Evolutionary conservation across 92 coral and sea anemone genomes (phyloP).

Genomic region (Phenganax subtilis): DNA sequence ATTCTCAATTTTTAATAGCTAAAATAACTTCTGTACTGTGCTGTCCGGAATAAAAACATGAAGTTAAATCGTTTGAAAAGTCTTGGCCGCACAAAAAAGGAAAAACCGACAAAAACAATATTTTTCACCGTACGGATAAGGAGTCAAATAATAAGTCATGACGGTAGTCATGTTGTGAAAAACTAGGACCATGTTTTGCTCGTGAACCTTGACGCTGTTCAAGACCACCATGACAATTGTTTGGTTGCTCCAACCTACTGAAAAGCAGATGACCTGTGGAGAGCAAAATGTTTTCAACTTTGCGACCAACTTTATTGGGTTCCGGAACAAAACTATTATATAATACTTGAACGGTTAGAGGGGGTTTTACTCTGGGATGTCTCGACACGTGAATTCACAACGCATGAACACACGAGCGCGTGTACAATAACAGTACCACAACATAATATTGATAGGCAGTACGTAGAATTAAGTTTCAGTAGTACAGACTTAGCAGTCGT

Average conservation of each 20-base stretch:
- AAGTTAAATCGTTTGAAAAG: too few relatives aligned
- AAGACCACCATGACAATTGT: constrained; percentile 23
- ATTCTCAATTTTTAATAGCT: too few relatives aligned
- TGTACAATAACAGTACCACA: too few relatives aligned
- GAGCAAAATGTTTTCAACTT: constrained; percentile 8
- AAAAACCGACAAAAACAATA: background rate
- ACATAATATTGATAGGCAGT: too few relatives aligned
- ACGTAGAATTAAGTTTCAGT: too few relatives aligned
- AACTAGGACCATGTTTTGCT: constrained; percentile 20
- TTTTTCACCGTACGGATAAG: background rate
- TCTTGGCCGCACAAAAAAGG: background rate
- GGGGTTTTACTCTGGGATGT: too few relatives aligned
- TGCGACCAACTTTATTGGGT: background rate
- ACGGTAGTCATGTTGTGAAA: constrained; percentile 32
- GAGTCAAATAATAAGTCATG: constrained; percentile 17
- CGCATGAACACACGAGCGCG: too few relatives aligned
- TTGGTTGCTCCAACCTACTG: background rate
- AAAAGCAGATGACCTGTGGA: constrained; percentile 25
- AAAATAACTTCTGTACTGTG: too few relatives aligned
- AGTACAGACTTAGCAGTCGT: too few relatives aligned
- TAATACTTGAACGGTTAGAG: too few relatives aligned
- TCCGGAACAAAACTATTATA: background rate
- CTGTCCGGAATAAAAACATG: too few relatives aligned
- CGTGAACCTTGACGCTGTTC: constrained; percentile 1
- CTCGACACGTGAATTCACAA: too few relatives aligned